Conservation (phyloP, 1,140 invertebrate species). For the Tetramorium simillimum region DNA sequence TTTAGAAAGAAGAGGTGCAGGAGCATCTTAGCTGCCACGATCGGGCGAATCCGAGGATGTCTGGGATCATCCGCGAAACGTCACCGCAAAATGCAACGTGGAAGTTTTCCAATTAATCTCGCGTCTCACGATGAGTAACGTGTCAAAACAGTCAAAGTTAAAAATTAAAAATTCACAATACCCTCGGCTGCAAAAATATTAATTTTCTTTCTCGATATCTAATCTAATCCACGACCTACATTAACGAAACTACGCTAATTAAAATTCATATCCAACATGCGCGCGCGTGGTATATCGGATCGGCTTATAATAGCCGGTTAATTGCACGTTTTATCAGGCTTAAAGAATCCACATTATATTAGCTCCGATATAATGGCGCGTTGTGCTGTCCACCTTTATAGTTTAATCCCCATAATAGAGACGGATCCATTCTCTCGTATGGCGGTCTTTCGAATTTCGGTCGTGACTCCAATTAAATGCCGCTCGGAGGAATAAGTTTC, state of each 20-base stretch:
- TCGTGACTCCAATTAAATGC: slow-evolving; percentile 53
- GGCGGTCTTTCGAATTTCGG: slow-evolving; percentile 33
- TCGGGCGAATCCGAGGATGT: neutral
- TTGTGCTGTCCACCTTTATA: neutral
- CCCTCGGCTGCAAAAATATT: neutral
- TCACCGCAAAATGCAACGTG: neutral
- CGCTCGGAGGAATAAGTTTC: slow-evolving; percentile 43
- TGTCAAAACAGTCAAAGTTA: neutral
- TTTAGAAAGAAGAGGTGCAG: slow-evolving; percentile 57
- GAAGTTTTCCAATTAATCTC: neutral
- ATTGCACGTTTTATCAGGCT: slow-evolving; percentile 30
- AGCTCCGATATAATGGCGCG: neutral
- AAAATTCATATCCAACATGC: slow-evolving; percentile 27
- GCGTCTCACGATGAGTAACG: neutral
- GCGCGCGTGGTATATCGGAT: slow-evolving; percentile 14
- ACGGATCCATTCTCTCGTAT: neutral
- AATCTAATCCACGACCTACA: neutral
- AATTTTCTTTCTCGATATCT: neutral
- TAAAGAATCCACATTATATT: slow-evolving; percentile 31
- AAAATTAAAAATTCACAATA: neutral
- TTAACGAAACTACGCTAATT: slow-evolving; percentile 6
- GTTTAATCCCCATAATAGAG: slow-evolving; percentile 45
- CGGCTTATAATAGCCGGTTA: slow-evolving; percentile 34
- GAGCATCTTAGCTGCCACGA: slow-evolving; percentile 3
- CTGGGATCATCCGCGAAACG: neutral